Conservation (phyloP, 2,888 invertebrate genomes). For the Gastrophysa polygoni region DNA sequence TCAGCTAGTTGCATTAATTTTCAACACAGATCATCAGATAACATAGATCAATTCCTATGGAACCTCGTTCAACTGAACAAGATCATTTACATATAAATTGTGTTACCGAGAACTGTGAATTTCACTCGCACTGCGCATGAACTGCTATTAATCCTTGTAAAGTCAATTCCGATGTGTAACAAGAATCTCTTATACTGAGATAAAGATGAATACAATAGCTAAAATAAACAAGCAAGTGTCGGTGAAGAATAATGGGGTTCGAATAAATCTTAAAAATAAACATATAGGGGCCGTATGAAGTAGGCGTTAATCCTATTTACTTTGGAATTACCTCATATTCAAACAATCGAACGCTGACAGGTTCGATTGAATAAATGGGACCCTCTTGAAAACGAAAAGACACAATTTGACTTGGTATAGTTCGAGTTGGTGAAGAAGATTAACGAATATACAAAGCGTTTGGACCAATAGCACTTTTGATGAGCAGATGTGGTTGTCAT, state of each 20-base stretch:
- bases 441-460: too few relatives aligned
- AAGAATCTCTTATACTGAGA: not conserved
- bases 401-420: not conserved
- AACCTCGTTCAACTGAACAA: too few relatives aligned
- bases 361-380: conserved; percentile 7
- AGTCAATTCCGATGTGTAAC: too few relatives aligned
- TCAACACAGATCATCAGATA: too few relatives aligned
- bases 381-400: not conserved
- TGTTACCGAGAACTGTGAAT: too few relatives aligned
- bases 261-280: conserved; percentile 43
- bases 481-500: too few relatives aligned
- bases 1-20: too few relatives aligned
- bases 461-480: too few relatives aligned
- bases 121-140: too few relatives aligned
- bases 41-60: too few relatives aligned
- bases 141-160: too few relatives aligned
- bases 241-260: conserved; percentile 28
- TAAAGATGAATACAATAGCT: conserved; percentile 20
- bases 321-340: conserved; percentile 38
- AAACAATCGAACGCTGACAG: conserved; percentile 16
- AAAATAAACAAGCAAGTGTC: conserved; percentile 32
- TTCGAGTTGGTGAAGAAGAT: not conserved
- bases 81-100: too few relatives aligned
- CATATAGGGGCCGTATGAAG: conserved; percentile 35
- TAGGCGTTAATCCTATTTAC: conserved; percentile 42